Evolutionary conservation across 2,797 vertebrate species (phyloP).

Genomic region (Pampus argenteus): DNA sequence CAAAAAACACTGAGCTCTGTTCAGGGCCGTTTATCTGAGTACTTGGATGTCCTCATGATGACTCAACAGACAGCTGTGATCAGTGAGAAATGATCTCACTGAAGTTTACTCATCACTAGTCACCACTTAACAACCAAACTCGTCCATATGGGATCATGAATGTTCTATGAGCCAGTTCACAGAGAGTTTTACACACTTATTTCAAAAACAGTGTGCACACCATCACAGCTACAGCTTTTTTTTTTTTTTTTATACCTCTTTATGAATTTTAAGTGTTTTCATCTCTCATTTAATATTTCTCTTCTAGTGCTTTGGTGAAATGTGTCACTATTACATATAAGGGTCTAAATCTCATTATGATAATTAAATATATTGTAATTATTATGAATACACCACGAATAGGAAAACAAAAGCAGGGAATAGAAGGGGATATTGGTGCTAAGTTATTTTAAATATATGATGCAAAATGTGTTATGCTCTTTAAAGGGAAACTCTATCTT

Average conservation of each 20-base stretch:
- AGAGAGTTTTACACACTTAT: not conserved
- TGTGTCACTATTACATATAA: not conserved
- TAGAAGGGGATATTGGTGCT: not conserved
- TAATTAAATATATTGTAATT: not conserved
- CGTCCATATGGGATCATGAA: not conserved
- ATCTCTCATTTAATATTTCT: not conserved
- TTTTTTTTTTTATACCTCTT: not conserved
- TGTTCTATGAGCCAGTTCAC: not conserved
- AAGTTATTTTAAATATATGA: conserved; percentile 6
- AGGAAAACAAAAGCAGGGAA: not conserved
- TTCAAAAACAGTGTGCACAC: not conserved
- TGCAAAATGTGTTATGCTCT: conserved; percentile 1
- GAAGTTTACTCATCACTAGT: conserved; percentile 30
- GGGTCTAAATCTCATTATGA: not conserved
- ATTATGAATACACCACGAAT: not conserved
- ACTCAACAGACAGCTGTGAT: conserved; percentile 36
- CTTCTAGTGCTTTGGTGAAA: not conserved
- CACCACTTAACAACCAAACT: conserved; percentile 13
- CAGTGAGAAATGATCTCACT: conserved; percentile 37
- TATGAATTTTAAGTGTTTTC: not conserved
- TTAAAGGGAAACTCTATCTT: too few relatives aligned
- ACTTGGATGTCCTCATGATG: conserved; percentile 27
- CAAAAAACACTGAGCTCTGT: not conserved
- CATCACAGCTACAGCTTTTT: not conserved
- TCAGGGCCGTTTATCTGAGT: conserved; percentile 6